A percentile compares a stretch with the other conserved stretches of the same genome.
phyloP scores from a whole-genome alignment of 2,888 invertebrate species.

The Acanthosepion lycidas region DNA sequence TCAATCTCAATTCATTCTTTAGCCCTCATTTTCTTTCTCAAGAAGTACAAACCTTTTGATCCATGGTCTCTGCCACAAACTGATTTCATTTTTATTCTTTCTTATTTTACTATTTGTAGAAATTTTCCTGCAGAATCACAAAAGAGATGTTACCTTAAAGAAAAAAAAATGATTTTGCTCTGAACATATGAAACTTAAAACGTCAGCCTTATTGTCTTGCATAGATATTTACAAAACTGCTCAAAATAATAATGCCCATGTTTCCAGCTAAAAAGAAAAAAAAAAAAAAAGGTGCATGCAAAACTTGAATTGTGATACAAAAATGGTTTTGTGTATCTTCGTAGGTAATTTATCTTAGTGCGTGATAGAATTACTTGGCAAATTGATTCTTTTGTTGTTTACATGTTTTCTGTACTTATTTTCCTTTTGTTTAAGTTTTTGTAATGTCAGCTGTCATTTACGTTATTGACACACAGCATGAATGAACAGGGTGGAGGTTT shows the following conservation, averaged over 20 bases:
- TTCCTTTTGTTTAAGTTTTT: background rate
- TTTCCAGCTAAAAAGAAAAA: background rate
- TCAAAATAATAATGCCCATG: background rate
- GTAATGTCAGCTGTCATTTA: slow-evolving; percentile 2
- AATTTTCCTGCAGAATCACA: too few relatives aligned
- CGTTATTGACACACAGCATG: background rate
- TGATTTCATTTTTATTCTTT: too few relatives aligned
- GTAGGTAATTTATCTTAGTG: too few relatives aligned
- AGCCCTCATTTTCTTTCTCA: background rate
- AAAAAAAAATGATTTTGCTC: background rate
- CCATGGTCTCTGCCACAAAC: background rate
- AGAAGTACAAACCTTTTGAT: background rate
- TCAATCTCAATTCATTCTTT: background rate
- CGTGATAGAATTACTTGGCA: background rate
- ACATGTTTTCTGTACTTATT: background rate
- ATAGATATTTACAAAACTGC: background rate
- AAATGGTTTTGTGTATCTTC: background rate
- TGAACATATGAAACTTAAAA: background rate
- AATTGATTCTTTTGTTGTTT: background rate
- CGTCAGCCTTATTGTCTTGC: background rate
- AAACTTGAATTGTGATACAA: background rate
- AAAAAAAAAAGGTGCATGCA: background rate
- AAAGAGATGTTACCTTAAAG: background rate
- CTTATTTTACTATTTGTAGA: too few relatives aligned
- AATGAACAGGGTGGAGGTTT: background rate